Evolutionary conservation across 2,888 invertebrate genomes (phyloP).

Genomic region (Cabera pusaria): DNA sequence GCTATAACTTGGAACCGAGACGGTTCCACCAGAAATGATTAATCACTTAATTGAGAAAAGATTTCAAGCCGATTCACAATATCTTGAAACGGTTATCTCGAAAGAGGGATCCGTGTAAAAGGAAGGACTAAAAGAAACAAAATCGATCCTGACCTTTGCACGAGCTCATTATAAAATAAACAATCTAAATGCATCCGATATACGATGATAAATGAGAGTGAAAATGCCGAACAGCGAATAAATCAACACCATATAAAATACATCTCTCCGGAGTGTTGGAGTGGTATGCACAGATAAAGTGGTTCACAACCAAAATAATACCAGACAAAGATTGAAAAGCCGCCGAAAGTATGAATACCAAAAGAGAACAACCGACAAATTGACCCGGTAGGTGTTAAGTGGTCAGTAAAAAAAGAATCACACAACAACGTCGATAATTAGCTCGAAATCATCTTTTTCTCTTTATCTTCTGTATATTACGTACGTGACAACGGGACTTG

Average conservation of each 20-base stretch:
- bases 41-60: constrained; percentile 23
- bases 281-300: constrained; percentile 34
- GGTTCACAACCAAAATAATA: constrained; percentile 32
- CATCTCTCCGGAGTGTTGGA: constrained; percentile 17
- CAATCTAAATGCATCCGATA: constrained; percentile 52
- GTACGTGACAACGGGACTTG: constrained; percentile 76
- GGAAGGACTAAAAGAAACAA: constrained; percentile 28
- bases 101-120: constrained; percentile 30
- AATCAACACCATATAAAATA: constrained; percentile 40
- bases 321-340: constrained; percentile 29
- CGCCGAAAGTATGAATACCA: constrained; percentile 46
- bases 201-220: constrained; percentile 53
- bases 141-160: constrained; percentile 33
- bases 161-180: constrained; percentile 54
- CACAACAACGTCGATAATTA: constrained; percentile 72
- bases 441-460: constrained; percentile 77
- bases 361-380: constrained; percentile 61
- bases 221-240: constrained; percentile 43
- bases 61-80: constrained; percentile 21
- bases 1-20: constrained; percentile 5
- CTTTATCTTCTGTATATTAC: constrained; percentile 69
- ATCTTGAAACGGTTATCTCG: constrained; percentile 28
- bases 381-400: constrained; percentile 71
- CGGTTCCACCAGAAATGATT: constrained; percentile 11
- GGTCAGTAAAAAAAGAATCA: constrained; percentile 58